Base-by-base conservation (phyloP, 2,797 vertebrate species). In the Stomatorhinus walkeri region DNA sequence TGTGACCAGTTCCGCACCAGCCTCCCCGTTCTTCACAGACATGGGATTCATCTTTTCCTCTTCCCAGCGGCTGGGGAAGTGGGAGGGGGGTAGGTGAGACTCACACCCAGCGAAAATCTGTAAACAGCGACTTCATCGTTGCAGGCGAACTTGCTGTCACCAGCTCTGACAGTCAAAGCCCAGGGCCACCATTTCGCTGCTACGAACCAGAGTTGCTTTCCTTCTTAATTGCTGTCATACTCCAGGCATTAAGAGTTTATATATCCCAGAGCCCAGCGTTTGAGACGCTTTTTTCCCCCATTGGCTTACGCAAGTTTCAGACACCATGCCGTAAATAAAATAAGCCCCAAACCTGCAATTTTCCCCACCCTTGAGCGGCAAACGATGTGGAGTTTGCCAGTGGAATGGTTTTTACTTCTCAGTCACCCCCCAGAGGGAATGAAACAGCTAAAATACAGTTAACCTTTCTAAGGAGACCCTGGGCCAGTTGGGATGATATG, bases 91-190 rank as follows among this genome's bases (percentile, higher is more conserved):
- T 7, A 46, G 51, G 22, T n/a, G 59, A 92, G 92, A 96, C 94
- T 94, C 95, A 95, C 95, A 97, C 95, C 95, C 95, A 96, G 95
- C 96, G 96, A 95, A 97, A 97, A 97, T 97, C 96, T 98, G 97
- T 97, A 98, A 97, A 97, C 96, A 97, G 95, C 95, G 97, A 96
- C 96, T 97, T 98, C 96, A 97, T 98, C 97, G 98, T 96, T 96
- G 97, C 97, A 10, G 95, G 95, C 95, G 96, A 97, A 97, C 95
- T 96, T 95, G 96, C 95, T 97, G 95, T 97, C 95, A 97, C 97
- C 94, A 95, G 94, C 93, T 94, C 92, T 94, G 96, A 97, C 96
- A 97, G 96, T 94, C 94, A 95, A 96, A 96, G 95, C 96, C 96
- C 96, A 90, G 94, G 94, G 96, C 96, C 97, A 94, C 96, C 92